Evolutionary conservation across 2,797 vertebrate genomes (phyloP), one percentile per base, ranked within the genome.

Genomic region (Leuciscus waleckii): DNA sequence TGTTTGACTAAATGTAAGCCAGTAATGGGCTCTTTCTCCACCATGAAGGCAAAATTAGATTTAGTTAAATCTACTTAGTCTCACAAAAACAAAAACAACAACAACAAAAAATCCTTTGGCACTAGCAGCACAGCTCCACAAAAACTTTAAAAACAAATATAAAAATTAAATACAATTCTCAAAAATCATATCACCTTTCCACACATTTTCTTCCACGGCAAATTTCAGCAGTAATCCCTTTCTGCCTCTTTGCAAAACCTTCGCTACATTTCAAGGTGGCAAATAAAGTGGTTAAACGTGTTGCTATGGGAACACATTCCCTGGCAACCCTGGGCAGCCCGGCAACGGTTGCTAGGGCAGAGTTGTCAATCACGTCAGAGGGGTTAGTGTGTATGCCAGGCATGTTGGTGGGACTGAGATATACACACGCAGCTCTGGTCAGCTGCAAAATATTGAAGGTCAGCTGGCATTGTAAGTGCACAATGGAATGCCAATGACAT

Each of bases 261-360:
- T 93, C 35, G 67, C 80, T 89, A 43, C 90, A 90, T 90, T 90
- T 92, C 91, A 93, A 91, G 90, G 91, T 94, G 91, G 93, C 92
- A 93, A 93, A 76, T 71, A 70, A 87, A 83, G 75, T 76, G 86
- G 80, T 83, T 87, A 83, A 87, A 73, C 54, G 63, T 87, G 95
- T 96, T 95, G 92, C 94, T 91, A 96, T 95, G 94, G 95, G 88
- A 96, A 95, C 94, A 90, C 32, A 90, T 93, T 94, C 93, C 94
- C 91, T 94, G 94, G 94, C 93, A 96, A 95, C 95, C 89, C 92
- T 86, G 93, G 94, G 92, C 92, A 82, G 90, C 93, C 92, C 95
- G 95, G 94, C 94, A 95, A 92, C 86, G 92, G 94, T 96, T 95
- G 93, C 95, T 92, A 96, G 92, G 93, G 94, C 94, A 95, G 94